phyloP scores from a whole-genome alignment of 2,888 invertebrate species.

The Lutraria lutraria region DNA sequence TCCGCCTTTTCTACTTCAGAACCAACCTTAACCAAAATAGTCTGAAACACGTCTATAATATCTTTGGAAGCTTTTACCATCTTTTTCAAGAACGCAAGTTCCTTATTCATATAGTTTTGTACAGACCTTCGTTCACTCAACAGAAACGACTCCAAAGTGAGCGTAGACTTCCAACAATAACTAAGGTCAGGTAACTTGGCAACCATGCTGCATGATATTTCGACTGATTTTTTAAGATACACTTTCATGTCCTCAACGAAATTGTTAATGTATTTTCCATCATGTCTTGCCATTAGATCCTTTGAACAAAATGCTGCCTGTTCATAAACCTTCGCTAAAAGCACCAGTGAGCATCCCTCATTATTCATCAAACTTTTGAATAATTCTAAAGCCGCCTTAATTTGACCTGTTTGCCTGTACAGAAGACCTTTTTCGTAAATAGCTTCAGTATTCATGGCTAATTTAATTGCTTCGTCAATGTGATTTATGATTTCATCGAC shows the following conservation, averaged over 20 bases:
- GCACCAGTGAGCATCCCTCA: constrained; percentile 29
- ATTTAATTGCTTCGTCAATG: constrained; percentile 40
- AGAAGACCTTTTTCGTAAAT: constrained; percentile 55
- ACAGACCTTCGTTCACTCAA: neutral
- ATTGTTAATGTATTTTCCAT: neutral
- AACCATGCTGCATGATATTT: constrained; percentile 43
- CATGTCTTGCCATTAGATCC: constrained; percentile 13
- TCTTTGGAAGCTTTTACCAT: constrained; percentile 40
- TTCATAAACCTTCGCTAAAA: constrained; percentile 49
- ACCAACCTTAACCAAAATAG: constrained; percentile 14
- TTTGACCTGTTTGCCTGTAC: constrained; percentile 23
- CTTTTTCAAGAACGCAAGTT: constrained; percentile 36
- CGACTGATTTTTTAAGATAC: constrained; percentile 42
- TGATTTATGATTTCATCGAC: constrained; percentile 34
- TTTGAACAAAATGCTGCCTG: constrained; percentile 50
- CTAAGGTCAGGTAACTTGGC: constrained; percentile 29
- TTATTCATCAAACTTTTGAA: constrained; percentile 40
- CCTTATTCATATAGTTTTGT: too few relatives aligned
- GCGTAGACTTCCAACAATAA: constrained; percentile 40
- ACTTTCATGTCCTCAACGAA: constrained; percentile 24
- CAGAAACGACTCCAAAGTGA: constrained; percentile 35
- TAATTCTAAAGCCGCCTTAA: constrained; percentile 28
- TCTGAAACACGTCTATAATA: constrained; percentile 25
- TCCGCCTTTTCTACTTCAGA: constrained; percentile 11
- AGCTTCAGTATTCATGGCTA: constrained; percentile 41